Evolutionary conservation across 2,113 vertebrate species (phyloP), one percentile per base, ranked within the genome.

Genomic region (Otus sunia): DNA sequence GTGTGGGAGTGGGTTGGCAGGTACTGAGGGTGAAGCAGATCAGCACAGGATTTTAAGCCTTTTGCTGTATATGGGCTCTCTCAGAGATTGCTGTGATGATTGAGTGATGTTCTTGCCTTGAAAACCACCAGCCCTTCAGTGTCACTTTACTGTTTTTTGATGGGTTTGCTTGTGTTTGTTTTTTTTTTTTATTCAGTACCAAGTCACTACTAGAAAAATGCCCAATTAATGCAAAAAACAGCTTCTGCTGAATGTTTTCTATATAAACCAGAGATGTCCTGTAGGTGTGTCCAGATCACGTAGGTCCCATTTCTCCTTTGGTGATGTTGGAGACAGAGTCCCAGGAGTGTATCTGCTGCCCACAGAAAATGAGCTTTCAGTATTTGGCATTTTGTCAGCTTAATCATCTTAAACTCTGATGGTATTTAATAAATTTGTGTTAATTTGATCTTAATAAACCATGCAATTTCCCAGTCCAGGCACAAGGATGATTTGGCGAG

Each of bases 1-100:
- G 45, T 45, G 45, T 10, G 22, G 23, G 64, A 50, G 27, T 14
- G 41, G 37, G 37, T 23, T 59, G 56, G 50, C 4, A 11, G 18
- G 14, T 41, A 13, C 13, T 3, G 4, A 45, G 32, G 32, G n/a
- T 13, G 58, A 22, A 55, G 47, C 27, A 56, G n/a, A 20, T 49
- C 30, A 27, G 30, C 1, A 1, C 0, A 15, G 50, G 43, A n/a
- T 71, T 53, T 39, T 45, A 77, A 52, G n/a, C 25, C 20, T 83
- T 9, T 32, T 0, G 4, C 36, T 19, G 25, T 20, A 13, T 26
- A 9, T 0, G 3, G n/a, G 11, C 56, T 64, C 10, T 64, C 10
- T 10, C 11, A 18, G 37, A 39, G 58, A 37, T 25, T 29, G 56
- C 58, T 23, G 21, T 43, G 58, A 64, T 64, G 56, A 29, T 5